phyloP scores from a whole-genome alignment of 1,140 invertebrate species.

The Polypedilum pembai region DNA sequence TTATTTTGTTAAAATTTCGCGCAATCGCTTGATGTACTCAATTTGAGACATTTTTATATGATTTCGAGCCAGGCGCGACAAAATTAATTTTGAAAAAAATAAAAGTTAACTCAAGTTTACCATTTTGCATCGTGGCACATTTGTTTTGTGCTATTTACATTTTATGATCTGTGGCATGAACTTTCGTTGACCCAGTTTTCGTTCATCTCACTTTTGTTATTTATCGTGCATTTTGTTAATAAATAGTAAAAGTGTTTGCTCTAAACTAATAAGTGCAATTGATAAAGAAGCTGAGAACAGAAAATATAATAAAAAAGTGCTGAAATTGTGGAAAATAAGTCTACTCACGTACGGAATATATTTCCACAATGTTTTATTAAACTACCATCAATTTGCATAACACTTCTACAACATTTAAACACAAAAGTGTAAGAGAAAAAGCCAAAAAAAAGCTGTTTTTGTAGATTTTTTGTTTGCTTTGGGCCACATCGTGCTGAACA shows the following conservation, averaged over 20 bases:
- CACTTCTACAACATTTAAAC: neutral
- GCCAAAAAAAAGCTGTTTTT: neutral
- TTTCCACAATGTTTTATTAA: neutral
- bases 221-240: no score
- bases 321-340: neutral
- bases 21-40: neutral
- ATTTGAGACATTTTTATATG: neutral
- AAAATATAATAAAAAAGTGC: no score
- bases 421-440: no score
- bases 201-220: no score
- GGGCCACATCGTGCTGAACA: neutral
- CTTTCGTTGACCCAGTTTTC: neutral
- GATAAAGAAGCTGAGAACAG: no score
- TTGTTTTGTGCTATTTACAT: neutral
- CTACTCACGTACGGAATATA: constrained; percentile 2
- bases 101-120: no score
- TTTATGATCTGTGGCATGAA: constrained; percentile 11
- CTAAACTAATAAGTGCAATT: no score
- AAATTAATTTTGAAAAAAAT: neutral
- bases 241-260: no score
- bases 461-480: neutral
- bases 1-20: neutral
- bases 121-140: neutral
- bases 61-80: neutral
- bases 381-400: constrained; percentile 7